phyloP scores from a whole-genome alignment of 1,140 invertebrate genomes.

The Pachypeltis micranthus region DNA sequence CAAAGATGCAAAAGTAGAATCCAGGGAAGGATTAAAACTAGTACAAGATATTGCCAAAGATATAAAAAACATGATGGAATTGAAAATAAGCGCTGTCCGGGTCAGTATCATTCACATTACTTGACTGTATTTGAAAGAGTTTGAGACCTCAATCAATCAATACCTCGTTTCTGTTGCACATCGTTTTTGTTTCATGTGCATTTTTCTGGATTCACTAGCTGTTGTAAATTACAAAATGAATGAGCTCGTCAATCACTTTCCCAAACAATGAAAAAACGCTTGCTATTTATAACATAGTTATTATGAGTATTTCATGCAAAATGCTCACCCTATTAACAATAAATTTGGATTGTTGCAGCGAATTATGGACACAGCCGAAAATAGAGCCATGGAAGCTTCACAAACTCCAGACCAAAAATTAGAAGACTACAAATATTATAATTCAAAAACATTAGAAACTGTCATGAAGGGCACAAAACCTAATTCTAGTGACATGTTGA shows the following conservation, averaged over 20 bases:
- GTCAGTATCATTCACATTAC: slow-evolving; percentile 41
- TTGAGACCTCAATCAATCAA: slow-evolving; percentile 3
- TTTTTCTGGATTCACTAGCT: too few species aligned
- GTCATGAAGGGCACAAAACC: slow-evolving; percentile 24
- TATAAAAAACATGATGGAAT: slow-evolving; percentile 68
- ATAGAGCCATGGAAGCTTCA: slow-evolving; percentile 37
- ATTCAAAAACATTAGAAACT: slow-evolving; percentile 56
- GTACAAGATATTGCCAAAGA: slow-evolving; percentile 63
- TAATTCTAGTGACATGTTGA: slow-evolving; percentile 36
- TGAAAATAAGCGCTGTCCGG: slow-evolving; percentile 70
- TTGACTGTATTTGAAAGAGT: too few species aligned
- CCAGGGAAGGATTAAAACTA: slow-evolving; percentile 54
- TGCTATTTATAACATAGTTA: too few species aligned
- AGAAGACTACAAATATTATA: slow-evolving; percentile 50
- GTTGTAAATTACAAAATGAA: too few species aligned
- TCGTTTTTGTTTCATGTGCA: too few species aligned
- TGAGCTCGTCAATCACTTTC: too few species aligned
- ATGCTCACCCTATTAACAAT: neutral
- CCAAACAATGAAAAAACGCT: too few species aligned
- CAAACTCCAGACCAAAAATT: neutral
- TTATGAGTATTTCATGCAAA: too few species aligned
- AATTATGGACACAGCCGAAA: slow-evolving; percentile 70
- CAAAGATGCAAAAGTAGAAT: slow-evolving; percentile 53
- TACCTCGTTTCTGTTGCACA: neutral
- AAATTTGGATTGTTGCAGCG: slow-evolving; percentile 38